These are phyloP conservation scores for Drosophila malerkotliana DNA, from an alignment of 1,140 invertebrate species.

Conservation along the genomic window DNA sequence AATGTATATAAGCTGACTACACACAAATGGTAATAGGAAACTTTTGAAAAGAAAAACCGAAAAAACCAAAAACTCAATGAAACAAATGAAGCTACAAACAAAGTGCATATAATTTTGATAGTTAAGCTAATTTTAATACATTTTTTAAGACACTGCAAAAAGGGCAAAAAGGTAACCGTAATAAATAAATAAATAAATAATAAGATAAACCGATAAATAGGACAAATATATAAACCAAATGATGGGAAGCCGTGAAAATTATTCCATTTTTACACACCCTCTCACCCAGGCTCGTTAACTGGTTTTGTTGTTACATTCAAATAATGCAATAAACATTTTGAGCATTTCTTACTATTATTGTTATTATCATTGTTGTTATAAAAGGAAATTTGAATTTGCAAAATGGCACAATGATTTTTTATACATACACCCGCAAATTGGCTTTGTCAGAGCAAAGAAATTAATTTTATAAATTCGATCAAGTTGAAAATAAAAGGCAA, in stretches of 20 bases:
- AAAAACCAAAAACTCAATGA: conserved; percentile 16
- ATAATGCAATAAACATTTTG: conserved; percentile 62
- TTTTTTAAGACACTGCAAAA: conserved; percentile 63
- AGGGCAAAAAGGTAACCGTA: conserved; percentile 5
- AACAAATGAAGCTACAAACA: conserved; percentile 46
- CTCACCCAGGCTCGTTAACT: conserved; percentile 63
- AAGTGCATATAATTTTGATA: conserved; percentile 73
- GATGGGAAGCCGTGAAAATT: conserved; percentile 47
- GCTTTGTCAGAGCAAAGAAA: conserved; percentile 44
- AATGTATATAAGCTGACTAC: conserved; percentile 65
- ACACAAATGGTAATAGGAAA: conserved; percentile 25
- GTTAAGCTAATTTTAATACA: conserved; percentile 74
- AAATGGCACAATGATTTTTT: conserved; percentile 63
- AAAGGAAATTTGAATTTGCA: conserved; percentile 39
- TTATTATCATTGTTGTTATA: conserved; percentile 61
- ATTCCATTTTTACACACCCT: conserved; percentile 72
- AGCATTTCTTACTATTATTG: conserved; percentile 67
- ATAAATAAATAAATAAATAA: conserved; percentile 19
- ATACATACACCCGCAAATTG: conserved; percentile 73
- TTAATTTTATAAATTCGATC: conserved; percentile 50
- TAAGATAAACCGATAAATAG: conserved; percentile 40
- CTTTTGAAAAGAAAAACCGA: conserved; percentile 5
- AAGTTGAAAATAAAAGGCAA: conserved; percentile 44
- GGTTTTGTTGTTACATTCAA: conserved; percentile 64
- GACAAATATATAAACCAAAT: conserved; percentile 38